Conservation (phyloP, 2,888 invertebrate genomes). For the Chesias legatella region DNA sequence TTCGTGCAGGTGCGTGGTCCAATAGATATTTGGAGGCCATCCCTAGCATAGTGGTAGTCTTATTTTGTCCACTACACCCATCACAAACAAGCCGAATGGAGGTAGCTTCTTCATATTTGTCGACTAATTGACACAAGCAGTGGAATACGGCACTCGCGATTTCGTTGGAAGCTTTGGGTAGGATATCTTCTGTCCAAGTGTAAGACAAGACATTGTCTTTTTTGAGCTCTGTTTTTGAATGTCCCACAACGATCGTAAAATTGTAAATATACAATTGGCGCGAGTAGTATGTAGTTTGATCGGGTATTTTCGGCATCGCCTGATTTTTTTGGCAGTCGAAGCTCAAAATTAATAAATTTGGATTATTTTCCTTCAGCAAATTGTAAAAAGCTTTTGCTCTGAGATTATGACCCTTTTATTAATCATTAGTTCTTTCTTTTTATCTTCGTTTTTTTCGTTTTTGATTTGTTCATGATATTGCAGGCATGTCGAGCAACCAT, state of each 20-base stretch:
- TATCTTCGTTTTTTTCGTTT: slow-evolving; percentile 24
- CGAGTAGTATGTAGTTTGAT: background rate
- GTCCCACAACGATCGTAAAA: background rate
- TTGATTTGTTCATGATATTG: slow-evolving; percentile 29
- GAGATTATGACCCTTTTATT: too few relatives aligned
- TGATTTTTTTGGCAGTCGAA: background rate
- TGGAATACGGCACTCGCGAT: slow-evolving; percentile 24
- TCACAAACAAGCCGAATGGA: slow-evolving; percentile 1
- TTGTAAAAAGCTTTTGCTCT: too few relatives aligned
- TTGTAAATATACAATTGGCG: background rate
- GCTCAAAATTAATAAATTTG: slow-evolving; percentile 1
- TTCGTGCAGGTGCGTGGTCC: slow-evolving; percentile 12
- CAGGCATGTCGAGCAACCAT: slow-evolving; percentile 30
- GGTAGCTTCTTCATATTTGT: slow-evolving; percentile 4
- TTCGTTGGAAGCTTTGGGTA: slow-evolving; percentile 22
- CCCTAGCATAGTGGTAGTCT: slow-evolving; percentile 22
- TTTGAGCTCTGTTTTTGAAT: background rate
- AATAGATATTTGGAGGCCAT: slow-evolving; percentile 25
- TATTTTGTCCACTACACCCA: slow-evolving; percentile 19
- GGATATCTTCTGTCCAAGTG: slow-evolving; percentile 1
- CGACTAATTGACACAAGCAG: slow-evolving; percentile 4
- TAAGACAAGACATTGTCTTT: slow-evolving; percentile 1
- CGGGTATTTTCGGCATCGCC: background rate
- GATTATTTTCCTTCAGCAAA: too few relatives aligned
- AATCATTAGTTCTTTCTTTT: too few relatives aligned